A percentile compares a stretch with the other conserved stretches of the same genome.
These are phyloP conservation scores for Cephalopholis sonnerati DNA, from an alignment of 2,113 vertebrate genomes.

Conservation along the genomic window DNA sequence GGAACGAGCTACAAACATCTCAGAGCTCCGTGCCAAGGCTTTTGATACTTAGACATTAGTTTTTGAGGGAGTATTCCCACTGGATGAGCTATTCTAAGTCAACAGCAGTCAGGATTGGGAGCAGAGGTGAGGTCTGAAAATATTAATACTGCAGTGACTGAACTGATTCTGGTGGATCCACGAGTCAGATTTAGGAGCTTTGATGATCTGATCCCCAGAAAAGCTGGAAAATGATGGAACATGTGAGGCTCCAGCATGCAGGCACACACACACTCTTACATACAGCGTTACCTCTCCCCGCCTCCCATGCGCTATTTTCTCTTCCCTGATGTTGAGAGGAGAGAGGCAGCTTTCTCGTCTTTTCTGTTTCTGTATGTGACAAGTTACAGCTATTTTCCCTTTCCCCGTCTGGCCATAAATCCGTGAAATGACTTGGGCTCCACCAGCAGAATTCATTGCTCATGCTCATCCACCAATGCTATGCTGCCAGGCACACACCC, in stretches of 20 bases:
- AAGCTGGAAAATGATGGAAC: background rate
- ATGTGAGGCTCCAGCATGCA: background rate
- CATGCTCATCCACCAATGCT: slow-evolving; percentile 41
- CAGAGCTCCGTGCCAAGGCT: background rate
- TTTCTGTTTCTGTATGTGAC: slow-evolving; percentile 12
- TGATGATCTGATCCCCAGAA: slow-evolving; percentile 25
- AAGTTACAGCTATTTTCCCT: slow-evolving; percentile 27
- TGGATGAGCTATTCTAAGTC: background rate
- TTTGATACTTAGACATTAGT: background rate
- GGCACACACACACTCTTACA: background rate
- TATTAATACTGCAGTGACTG: background rate
- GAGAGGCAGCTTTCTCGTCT: background rate
- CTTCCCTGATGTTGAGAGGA: background rate
- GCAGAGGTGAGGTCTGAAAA: background rate
- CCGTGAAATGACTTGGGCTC: slow-evolving; percentile 65
- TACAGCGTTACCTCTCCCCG: background rate
- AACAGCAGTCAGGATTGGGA: background rate
- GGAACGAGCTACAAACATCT: background rate
- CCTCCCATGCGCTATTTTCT: background rate
- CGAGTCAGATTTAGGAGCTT: slow-evolving; percentile 21
- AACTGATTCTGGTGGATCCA: background rate
- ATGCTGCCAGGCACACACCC: slow-evolving; percentile 25
- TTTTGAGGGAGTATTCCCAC: background rate
- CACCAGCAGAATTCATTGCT: slow-evolving; percentile 46
- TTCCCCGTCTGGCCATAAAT: slow-evolving; percentile 53